Evolutionary conservation across 2,888 invertebrate species (phyloP), one percentile per base, ranked within the genome.

Genomic region (Myathropa florea): DNA sequence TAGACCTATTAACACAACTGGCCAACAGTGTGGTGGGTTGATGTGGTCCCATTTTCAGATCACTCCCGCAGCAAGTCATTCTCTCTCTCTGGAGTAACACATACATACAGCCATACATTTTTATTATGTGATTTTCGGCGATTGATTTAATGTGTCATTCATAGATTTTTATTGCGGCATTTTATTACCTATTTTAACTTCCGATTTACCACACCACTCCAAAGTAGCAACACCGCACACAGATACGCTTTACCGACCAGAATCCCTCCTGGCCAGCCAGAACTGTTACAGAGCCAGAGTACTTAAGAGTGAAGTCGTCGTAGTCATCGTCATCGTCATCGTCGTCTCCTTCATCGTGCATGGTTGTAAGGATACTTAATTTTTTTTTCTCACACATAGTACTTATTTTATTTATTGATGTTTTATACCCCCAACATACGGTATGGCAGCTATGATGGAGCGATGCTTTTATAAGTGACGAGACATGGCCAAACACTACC

Each of bases 131-230:
- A 91, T 91, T 92, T 92, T 92, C 90, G 92, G 90, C 93, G 91
- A 92, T 92, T 92, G 92, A 92, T 92, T 92, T 92, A 92, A 92
- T 92, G 92, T 92, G 93, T 92, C 92, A 92, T 92, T 92, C 92
- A 91, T 91, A 92, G 91, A 91, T 92, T 92, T 92, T 93, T 92
- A 92, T 93, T 91, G 91, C 91, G 90, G 88, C 90, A 89, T 92
- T 92, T 92, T 92, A 92, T 92, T 92, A 91, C 92, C 91, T 90
- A 90, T 91, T 91, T 92, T 92, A 91, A 92, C 92, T 92, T 92
- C 91, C 92, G 93, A 92, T 92, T 92, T 92, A 91, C 92, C 92
- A 92, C 92, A 91, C 91, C 92, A 91, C 89, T 91, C 88, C 89
- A 90, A 91, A 91, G 86, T 88, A 89, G 79, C 88, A 71, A 60